Evolutionary conservation across 1,140 invertebrate genomes (phyloP).

Genomic region (Macrosteles quadrilineatus): DNA sequence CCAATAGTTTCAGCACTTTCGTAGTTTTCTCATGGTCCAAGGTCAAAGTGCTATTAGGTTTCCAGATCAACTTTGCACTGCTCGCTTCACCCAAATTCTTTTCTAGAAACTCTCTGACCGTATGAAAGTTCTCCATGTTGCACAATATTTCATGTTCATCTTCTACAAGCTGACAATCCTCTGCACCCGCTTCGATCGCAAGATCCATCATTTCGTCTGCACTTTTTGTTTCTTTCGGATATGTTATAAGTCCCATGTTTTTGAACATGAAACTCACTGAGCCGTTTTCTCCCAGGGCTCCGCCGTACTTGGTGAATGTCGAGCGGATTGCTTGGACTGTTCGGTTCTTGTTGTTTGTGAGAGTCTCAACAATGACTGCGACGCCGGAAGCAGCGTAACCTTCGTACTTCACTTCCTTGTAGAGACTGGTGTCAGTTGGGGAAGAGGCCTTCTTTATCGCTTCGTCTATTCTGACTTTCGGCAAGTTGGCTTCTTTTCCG

Average conservation of each 20-base stretch:
- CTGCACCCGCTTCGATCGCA: neutral
- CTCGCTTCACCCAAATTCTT: neutral
- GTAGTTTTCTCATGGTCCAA: neutral
- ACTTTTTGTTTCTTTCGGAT: neutral
- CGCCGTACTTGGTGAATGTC: neutral
- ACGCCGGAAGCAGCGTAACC: neutral
- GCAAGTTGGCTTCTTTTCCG: constrained; percentile 3
- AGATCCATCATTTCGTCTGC: neutral
- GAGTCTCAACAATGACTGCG: neutral
- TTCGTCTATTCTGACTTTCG: neutral
- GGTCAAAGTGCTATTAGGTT: neutral
- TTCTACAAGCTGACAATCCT: constrained; percentile 2
- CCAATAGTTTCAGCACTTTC: neutral
- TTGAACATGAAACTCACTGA: neutral
- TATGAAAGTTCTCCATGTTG: neutral
- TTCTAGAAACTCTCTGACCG: constrained; percentile 3
- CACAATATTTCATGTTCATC: constrained; percentile 1
- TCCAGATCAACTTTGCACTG: constrained; percentile 10
- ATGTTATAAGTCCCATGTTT: neutral
- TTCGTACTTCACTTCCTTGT: neutral
- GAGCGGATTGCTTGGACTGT: neutral
- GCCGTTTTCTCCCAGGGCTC: neutral
- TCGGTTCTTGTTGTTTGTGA: constrained; percentile 1
- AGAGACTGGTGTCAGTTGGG: neutral
- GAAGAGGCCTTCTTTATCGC: constrained; percentile 2